phyloP scores from a whole-genome alignment of 2,113 vertebrate genomes.

The Chloroceryle aenea region DNA sequence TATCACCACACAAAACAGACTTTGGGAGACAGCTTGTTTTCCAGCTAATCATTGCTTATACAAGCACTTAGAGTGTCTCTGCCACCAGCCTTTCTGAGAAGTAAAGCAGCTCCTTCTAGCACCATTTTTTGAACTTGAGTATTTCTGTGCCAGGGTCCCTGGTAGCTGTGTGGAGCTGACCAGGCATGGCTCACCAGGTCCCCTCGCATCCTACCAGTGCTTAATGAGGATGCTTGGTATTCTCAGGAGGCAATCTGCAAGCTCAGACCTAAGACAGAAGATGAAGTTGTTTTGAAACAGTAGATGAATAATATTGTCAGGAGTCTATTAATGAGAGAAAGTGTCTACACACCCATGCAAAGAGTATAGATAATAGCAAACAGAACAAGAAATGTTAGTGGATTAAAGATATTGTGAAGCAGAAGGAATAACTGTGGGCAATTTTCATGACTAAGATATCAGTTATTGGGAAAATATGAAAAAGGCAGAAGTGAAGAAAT shows the following conservation, averaged over 20 bases:
- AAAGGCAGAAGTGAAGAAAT: background rate
- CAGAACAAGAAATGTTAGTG: background rate
- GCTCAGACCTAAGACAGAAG: background rate
- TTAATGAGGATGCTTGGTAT: background rate
- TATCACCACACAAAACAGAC: background rate
- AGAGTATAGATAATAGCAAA: background rate
- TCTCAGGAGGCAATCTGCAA: background rate
- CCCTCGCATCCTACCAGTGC: background rate
- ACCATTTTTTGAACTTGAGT: background rate
- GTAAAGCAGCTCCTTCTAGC: background rate
- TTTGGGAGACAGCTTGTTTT: background rate
- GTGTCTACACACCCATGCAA: background rate
- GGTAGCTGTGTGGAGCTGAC: background rate
- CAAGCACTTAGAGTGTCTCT: background rate
- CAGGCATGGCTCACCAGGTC: background rate
- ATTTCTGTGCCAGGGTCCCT: background rate
- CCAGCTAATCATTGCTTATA: background rate
- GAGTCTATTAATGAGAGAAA: slow-evolving; percentile 26
- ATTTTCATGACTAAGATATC: background rate
- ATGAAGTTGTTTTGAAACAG: slow-evolving; percentile 25
- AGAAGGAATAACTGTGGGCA: background rate
- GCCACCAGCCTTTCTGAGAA: background rate
- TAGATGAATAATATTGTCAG: slow-evolving; percentile 21
- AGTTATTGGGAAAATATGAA: background rate
- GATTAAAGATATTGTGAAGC: background rate